Base-by-base conservation (phyloP, 2,113 vertebrate species). In the Hypocryptadius cinnamomeus region DNA sequence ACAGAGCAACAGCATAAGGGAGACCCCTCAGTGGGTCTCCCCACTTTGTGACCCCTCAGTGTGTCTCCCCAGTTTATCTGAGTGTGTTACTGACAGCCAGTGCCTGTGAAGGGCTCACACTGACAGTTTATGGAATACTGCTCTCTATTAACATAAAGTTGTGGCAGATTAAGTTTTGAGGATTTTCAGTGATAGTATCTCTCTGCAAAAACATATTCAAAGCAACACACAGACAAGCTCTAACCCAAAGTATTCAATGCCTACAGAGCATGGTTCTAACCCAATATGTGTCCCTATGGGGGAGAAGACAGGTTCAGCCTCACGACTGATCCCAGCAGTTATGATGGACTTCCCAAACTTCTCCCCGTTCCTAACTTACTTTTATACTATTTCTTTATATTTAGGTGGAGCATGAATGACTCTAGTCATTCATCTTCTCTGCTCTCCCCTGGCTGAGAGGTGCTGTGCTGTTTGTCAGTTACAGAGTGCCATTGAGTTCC, bases 61-160 rank as follows among this genome's bases (percentile, higher is more conserved):
- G 57, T 16, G 8, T 39, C 6, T 47, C n/a, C 50, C 15, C 35
- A 30, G 1, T 42, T 56, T 57, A 11, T 39, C 5, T 47, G 51
- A 53, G 28, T 12, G 21, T 59, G 44, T 50, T 59, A 37, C 44
- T 18, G 37, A 44, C 0, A 0, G 53, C 31, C 45, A 51, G 44
- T 1, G 2, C 53, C 17, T 0, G 0, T 37, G 53, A 76, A 51
- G 37, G 44, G 31, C 37, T 59, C 31, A 31, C 27, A 59, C 11
- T 17, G 31, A 51, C 27, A 33, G 22, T 33, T 60, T 19, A 37
- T 3, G 3, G 37, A 44, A 22, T 51, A 60, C 22, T 4, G 9
- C 14, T 50, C 44, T 76, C 50, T 21, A 37, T 68, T 68, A 60
- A 51, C 14, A 37, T 50, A 10, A 68, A 68, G 10, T 31, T 59